These are phyloP conservation scores for Cephus pulcher DNA, from an alignment of 2,888 invertebrate genomes.

Conservation along the genomic window DNA sequence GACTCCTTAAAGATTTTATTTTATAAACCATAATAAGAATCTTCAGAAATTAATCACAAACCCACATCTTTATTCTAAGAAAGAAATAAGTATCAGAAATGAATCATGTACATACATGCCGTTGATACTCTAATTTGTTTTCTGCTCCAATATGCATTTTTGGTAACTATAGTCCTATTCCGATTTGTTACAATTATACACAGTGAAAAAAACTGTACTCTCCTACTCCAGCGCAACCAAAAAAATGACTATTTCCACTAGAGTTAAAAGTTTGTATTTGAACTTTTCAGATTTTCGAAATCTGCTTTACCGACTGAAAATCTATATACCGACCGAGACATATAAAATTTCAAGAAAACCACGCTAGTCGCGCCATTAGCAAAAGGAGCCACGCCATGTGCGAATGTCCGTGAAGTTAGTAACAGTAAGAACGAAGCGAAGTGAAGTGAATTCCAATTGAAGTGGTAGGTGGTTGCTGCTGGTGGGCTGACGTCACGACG, in stretches of 20 bases:
- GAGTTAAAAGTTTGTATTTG: background rate
- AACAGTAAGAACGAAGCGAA: background rate
- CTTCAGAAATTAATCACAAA: too few species aligned
- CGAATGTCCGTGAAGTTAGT: background rate
- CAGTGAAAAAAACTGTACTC: too few species aligned
- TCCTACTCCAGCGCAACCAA: too few species aligned
- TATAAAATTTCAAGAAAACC: background rate
- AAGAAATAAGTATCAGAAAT: background rate
- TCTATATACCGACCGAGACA: background rate
- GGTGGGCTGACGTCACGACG: constrained; percentile 50
- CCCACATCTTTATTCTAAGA: too few species aligned
- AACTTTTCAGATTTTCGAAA: background rate
- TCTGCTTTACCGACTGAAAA: background rate
- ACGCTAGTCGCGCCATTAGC: background rate
- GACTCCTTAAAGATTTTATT: too few species aligned
- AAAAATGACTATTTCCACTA: too few species aligned
- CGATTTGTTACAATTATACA: too few species aligned
- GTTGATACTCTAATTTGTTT: background rate
- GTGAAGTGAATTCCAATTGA: constrained; percentile 4
- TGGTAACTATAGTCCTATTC: too few species aligned
- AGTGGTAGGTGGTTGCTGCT: constrained; percentile 12
- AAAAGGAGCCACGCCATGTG: background rate
- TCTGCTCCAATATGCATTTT: background rate
- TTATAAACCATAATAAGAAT: too few species aligned
- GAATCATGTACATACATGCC: too few species aligned